Evolutionary conservation across 2,888 invertebrate genomes (phyloP).

Genomic region (Creontiades dilutus): DNA sequence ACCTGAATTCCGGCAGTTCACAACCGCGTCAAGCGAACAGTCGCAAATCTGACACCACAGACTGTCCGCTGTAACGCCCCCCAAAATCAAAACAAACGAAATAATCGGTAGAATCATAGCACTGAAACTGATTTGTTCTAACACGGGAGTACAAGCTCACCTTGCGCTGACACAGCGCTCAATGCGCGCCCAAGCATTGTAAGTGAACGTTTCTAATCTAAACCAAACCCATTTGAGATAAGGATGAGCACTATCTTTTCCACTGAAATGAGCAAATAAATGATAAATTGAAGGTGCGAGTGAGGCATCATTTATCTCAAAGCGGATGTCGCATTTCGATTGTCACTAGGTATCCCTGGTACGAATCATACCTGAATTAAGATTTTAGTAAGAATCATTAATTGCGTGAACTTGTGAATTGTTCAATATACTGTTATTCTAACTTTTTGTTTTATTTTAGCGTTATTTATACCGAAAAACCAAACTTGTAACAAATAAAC

Average conservation of each 20-base stretch:
- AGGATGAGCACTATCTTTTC: constrained; percentile 33
- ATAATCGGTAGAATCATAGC: background rate
- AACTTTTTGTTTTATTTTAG: too few species aligned
- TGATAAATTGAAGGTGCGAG: constrained; percentile 55
- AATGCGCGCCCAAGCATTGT: background rate
- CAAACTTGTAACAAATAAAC: too few species aligned
- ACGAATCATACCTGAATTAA: too few species aligned
- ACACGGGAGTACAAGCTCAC: background rate
- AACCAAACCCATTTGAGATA: constrained; percentile 58
- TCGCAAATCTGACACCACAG: constrained; percentile 58
- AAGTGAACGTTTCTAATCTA: constrained; percentile 43
- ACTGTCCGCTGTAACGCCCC: background rate
- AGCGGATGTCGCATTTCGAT: constrained; percentile 9
- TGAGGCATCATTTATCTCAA: constrained; percentile 23
- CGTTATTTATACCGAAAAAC: too few species aligned
- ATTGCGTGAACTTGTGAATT: too few species aligned
- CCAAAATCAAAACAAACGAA: background rate
- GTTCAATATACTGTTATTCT: too few species aligned
- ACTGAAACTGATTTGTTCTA: background rate
- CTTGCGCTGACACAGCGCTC: constrained; percentile 28
- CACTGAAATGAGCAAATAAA: constrained; percentile 47
- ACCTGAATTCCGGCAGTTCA: constrained; percentile 23
- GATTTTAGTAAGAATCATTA: too few species aligned
- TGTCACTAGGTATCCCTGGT: background rate
- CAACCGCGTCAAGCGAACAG: constrained; percentile 3